Evolutionary conservation across 1,140 invertebrate genomes (phyloP).

Genomic region (Sitophilus oryzae): DNA sequence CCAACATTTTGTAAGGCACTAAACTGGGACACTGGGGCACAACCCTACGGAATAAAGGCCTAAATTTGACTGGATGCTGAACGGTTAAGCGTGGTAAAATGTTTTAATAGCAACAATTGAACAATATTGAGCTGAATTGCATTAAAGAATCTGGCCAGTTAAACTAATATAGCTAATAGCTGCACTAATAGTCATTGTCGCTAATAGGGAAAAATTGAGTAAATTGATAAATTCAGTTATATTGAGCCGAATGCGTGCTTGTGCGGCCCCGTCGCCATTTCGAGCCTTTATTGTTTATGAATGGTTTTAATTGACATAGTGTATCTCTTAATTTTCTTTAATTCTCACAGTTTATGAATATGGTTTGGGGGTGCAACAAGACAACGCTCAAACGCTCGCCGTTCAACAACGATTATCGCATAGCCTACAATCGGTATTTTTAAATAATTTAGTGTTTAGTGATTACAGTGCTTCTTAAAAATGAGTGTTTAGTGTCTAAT

Average conservation of each 20-base stretch:
- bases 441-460: too few relatives aligned
- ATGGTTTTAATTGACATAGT: constrained; percentile 34
- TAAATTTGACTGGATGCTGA: constrained; percentile 39
- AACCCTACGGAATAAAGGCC: constrained; percentile 36
- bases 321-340: constrained; percentile 33
- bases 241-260: constrained; percentile 41
- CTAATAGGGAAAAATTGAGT: constrained; percentile 48
- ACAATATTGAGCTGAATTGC: constrained; percentile 45
- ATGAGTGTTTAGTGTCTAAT: too few relatives aligned
- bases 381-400: not conserved
- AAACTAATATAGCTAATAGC: constrained; percentile 45
- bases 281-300: constrained; percentile 37
- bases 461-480: too few relatives aligned
- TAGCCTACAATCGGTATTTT: too few relatives aligned
- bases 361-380: constrained; percentile 21
- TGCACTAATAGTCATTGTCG: constrained; percentile 45
- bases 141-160: constrained; percentile 45
- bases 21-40: constrained; percentile 18
- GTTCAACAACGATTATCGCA: too few relatives aligned
- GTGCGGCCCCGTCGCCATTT: constrained; percentile 31
- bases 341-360: constrained; percentile 26
- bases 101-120: constrained; percentile 46
- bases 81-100: constrained; percentile 41
- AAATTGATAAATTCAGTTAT: constrained; percentile 48
- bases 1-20: too few relatives aligned